These are phyloP conservation scores for Aphelocoma coerulescens DNA, from an alignment of 2,113 vertebrate genomes.

Conservation along the genomic window DNA sequence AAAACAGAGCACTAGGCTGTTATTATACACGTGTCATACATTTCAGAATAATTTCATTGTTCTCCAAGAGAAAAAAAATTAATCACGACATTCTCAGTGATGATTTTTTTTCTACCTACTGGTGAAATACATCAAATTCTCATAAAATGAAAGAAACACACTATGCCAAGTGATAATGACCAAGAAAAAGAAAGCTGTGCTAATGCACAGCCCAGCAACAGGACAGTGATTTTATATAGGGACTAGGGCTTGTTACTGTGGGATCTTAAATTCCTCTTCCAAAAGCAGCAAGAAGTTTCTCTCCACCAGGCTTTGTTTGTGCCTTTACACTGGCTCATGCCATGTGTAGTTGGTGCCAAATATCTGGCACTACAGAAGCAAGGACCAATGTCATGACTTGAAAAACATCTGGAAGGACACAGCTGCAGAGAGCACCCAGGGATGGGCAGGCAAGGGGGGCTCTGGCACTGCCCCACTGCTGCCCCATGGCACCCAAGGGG, in stretches of 20 bases:
- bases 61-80: constrained; percentile 37
- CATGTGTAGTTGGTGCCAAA: not conserved
- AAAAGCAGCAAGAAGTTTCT: not conserved
- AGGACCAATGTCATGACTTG: not conserved
- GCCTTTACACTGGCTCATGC: not conserved
- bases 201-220: not conserved
- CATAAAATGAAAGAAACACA: constrained; percentile 13
- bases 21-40: constrained; percentile 47
- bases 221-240: not conserved
- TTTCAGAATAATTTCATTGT: constrained; percentile 53
- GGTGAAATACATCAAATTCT: constrained; percentile 33
- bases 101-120: not conserved
- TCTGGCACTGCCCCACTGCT: not conserved
- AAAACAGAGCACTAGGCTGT: constrained; percentile 6
- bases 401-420: not conserved
- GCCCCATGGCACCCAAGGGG: rapidly evolving
- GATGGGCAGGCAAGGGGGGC: not conserved
- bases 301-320: not conserved
- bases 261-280: not conserved
- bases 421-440: not conserved
- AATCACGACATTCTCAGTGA: constrained; percentile 18
- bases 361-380: not conserved
- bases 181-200: not conserved
- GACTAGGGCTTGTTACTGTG: not conserved
- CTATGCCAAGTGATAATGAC: not conserved